Evolutionary conservation across 2,888 invertebrate genomes (phyloP).

Genomic region (Iphiclides podalirius): DNA sequence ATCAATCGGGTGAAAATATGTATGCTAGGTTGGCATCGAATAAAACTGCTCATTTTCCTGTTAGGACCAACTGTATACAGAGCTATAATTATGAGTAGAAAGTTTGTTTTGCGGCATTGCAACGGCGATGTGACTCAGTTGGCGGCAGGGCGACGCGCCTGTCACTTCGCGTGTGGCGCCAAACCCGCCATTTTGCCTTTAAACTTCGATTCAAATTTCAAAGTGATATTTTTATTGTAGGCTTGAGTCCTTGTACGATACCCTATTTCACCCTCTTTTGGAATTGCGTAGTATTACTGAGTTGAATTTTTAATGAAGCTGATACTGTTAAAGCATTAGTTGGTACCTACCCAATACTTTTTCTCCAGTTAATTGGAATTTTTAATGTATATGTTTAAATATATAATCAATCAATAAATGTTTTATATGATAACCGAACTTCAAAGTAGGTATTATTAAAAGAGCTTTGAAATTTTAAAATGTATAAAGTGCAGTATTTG

Average conservation of each 20-base stretch:
- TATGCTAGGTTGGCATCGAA: constrained; percentile 7
- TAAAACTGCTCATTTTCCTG: constrained; percentile 18
- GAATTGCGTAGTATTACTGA: constrained; percentile 16
- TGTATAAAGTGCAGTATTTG: too few species aligned
- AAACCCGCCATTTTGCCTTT: constrained; percentile 26
- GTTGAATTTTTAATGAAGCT: not conserved
- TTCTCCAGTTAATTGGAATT: too few species aligned
- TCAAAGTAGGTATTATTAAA: too few species aligned
- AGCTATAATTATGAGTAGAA: constrained; percentile 27
- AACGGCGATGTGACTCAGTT: constrained; percentile 24
- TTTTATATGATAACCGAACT: too few species aligned
- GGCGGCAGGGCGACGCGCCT: constrained; percentile 30
- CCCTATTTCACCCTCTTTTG: constrained; percentile 24
- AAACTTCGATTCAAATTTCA: constrained; percentile 24
- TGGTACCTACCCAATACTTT: too few species aligned
- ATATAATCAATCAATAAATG: too few species aligned
- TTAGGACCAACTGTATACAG: constrained; percentile 3
- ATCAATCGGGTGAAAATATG: not conserved
- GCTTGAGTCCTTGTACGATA: constrained; percentile 27
- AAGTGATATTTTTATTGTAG: constrained; percentile 27
- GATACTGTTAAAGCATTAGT: too few species aligned
- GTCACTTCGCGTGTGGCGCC: constrained; percentile 40
- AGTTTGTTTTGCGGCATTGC: constrained; percentile 27
- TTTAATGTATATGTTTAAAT: too few species aligned
- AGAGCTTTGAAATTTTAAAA: too few species aligned